These are phyloP conservation scores for Pseudorectes ferrugineus DNA, from an alignment of 2,113 vertebrate genomes.

Conservation along the genomic window DNA sequence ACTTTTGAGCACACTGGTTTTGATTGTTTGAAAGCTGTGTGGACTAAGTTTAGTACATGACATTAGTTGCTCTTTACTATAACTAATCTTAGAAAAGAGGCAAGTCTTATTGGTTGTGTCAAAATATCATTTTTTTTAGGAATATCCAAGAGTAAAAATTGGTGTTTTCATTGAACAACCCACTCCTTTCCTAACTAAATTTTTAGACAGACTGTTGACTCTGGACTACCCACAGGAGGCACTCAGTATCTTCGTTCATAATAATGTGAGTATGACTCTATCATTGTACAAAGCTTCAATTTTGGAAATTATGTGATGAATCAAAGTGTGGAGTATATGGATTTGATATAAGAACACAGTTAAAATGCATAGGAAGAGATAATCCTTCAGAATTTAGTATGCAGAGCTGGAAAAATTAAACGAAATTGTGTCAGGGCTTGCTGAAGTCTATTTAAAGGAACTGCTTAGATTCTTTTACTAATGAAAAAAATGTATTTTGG, in stretches of 20 bases:
- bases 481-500: neutral
- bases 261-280: conserved; percentile 82
- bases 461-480: neutral
- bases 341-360: neutral
- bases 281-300: neutral
- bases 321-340: neutral
- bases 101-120: conserved; percentile 6
- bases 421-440: neutral
- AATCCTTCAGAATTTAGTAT: neutral
- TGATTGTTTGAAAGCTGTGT: neutral
- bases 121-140: conserved; percentile 71
- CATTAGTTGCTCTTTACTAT: neutral
- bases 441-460: neutral
- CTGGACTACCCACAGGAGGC: conserved; percentile 90
- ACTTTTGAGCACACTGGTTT: neutral
- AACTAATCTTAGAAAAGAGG: neutral
- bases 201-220: conserved; percentile 83
- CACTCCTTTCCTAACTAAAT: conserved; percentile 94
- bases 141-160: conserved; percentile 84
- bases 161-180: conserved; percentile 96
- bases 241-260: conserved; percentile 91
- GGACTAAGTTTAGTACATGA: neutral
- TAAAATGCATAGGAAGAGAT: neutral
- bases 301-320: neutral
- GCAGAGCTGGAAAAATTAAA: neutral